Evolutionary conservation across 2,113 vertebrate species (phyloP).

Genomic region (Thunnus thynnus): DNA sequence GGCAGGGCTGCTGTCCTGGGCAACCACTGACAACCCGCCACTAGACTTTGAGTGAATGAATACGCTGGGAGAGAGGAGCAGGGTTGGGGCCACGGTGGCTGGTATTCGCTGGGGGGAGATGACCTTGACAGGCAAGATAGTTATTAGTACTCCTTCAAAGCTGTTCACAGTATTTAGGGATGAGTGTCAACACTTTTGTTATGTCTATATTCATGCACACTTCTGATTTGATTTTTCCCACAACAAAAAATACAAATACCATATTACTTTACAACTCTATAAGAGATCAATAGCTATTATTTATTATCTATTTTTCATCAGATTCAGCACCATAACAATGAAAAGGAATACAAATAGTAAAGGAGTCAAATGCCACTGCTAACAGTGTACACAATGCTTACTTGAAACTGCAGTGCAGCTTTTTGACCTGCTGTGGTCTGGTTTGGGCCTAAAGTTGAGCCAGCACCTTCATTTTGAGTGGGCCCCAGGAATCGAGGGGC

Average conservation of each 20-base stretch:
- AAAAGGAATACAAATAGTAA: no score
- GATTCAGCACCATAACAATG: no score
- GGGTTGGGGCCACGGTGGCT: constrained; percentile 83
- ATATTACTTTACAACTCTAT: no score
- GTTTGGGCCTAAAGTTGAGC: constrained; percentile 52
- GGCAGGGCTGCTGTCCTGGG: constrained; percentile 50
- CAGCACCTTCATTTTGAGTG: constrained; percentile 29
- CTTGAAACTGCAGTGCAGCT: constrained; percentile 86
- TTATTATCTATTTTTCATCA: no score
- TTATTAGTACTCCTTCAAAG: not conserved
- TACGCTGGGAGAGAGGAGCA: constrained; percentile 92
- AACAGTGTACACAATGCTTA: constrained; percentile 56
- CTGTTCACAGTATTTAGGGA: not conserved
- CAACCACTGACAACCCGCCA: constrained; percentile 30
- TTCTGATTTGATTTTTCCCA: not conserved
- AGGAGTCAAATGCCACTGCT: not conserved
- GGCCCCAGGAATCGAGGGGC: constrained; percentile 88
- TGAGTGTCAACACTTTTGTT: not conserved
- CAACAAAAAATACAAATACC: not conserved
- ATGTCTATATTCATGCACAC: not conserved
- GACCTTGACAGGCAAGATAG: constrained; percentile 74
- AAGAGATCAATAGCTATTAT: no score
- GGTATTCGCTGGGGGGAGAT: constrained; percentile 87
- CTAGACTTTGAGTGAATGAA: constrained; percentile 84
- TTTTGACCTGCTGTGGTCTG: constrained; percentile 79